Percentiles rank a stretch among this genome's conserved stretches.
Evolutionary conservation across 1,140 invertebrate species (phyloP).

Genomic region (Brachionus angularis): DNA sequence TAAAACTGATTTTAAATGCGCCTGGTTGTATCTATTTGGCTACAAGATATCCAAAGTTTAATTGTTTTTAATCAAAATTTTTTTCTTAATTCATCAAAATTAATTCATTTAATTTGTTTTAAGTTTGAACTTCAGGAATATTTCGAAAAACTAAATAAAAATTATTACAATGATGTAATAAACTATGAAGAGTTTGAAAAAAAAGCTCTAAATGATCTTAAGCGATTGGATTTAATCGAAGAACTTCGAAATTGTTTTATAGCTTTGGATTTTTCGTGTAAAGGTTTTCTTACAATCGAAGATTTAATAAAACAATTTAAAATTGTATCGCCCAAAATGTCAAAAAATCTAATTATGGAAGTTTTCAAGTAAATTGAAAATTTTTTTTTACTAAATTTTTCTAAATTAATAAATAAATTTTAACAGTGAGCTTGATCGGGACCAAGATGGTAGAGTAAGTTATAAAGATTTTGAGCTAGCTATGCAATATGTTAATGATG

Average conservation of each 20-base stretch:
- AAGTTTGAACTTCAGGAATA: constrained; percentile 23
- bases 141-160: constrained; percentile 31
- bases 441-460: constrained; percentile 56
- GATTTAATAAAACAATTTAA: constrained; percentile 52
- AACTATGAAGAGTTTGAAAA: constrained; percentile 19
- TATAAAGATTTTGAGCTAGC: constrained; percentile 58
- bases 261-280: constrained; percentile 48
- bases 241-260: constrained; percentile 31
- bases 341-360: constrained; percentile 48
- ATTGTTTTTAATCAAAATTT: no score
- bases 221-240: constrained; percentile 13
- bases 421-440: constrained; percentile 54
- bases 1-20: constrained; percentile 42
- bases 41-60: constrained; percentile 39
- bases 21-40: constrained; percentile 39
- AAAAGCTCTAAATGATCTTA: constrained; percentile 17
- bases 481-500: constrained; percentile 53
- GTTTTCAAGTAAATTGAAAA: constrained; percentile 51
- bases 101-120: background rate
- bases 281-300: constrained; percentile 53
- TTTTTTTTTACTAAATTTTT: constrained; percentile 41
- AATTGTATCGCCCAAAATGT: constrained; percentile 52
- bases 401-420: background rate
- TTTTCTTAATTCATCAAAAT: background rate
- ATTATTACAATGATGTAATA: constrained; percentile 16